Percentiles rank a stretch among this genome's conserved stretches.
phyloP scores from a whole-genome alignment of 2,113 vertebrate genomes.

The Labeo catla region DNA sequence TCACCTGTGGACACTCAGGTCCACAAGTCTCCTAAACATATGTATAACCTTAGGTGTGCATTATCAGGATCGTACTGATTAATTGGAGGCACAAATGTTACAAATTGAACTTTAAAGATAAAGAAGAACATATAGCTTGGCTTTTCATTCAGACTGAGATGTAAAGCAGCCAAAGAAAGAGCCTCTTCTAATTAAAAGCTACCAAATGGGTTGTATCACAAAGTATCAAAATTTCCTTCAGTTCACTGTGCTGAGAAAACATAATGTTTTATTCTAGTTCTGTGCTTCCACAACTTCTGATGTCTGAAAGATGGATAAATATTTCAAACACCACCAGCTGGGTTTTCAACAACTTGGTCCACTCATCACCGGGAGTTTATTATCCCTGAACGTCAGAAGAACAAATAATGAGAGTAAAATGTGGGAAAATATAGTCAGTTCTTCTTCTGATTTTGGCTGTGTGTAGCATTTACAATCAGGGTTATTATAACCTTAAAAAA shows the following conservation, averaged over 20 bases:
- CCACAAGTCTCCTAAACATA: slow-evolving; percentile 34
- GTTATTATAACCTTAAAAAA: neutral
- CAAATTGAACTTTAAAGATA: slow-evolving; percentile 22
- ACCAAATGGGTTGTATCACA: neutral
- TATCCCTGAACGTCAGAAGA: neutral
- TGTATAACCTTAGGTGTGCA: slow-evolving; percentile 21
- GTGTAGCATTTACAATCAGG: neutral
- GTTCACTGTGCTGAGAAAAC: neutral
- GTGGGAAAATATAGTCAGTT: neutral
- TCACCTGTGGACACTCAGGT: slow-evolving; percentile 38
- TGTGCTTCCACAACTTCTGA: neutral
- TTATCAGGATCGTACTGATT: slow-evolving; percentile 39
- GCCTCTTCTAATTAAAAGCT: neutral
- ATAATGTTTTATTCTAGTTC: neutral
- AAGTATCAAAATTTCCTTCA: neutral
- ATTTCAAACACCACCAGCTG: neutral
- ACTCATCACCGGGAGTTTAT: neutral
- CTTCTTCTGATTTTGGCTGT: neutral
- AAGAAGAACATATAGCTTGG: slow-evolving; percentile 18
- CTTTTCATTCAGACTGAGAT: slow-evolving; percentile 8
- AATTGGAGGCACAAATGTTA: slow-evolving; percentile 50
- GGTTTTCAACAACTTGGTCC: neutral
- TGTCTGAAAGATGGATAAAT: neutral
- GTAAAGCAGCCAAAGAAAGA: neutral
- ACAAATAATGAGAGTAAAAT: neutral